Base-by-base conservation (phyloP, 1,140 invertebrate species). In the Zaprionus davidi region DNA sequence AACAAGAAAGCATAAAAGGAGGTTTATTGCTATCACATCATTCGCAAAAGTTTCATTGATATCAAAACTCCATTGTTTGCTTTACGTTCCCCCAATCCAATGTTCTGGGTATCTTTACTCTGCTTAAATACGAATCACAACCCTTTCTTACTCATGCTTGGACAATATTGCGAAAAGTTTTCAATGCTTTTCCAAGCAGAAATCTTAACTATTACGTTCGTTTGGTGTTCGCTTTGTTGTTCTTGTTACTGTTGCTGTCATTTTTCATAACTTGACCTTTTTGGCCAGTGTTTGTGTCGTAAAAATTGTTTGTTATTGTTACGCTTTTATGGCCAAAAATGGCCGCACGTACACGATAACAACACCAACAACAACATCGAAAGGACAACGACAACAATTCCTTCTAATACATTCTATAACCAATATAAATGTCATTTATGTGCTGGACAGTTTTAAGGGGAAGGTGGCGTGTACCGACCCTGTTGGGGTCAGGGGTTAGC, bases 401-500 rank as follows among this genome's bases (percentile, higher is more conserved):
- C 74, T 73, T 87, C 80, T 80, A 87, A 87, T 83, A 87, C 84
- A 62, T 75, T 75, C 72, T 72, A 82, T 83, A 83, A 81, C 83
- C 83, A 87, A 87, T 87, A 87, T 88, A 87, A 87, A 87, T 87
- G 83, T 87, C 83, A 87, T 87, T 87, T 87, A 87, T 88, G 83
- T 87, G 78, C 79, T 69, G 80, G 80, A 82, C 83, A 87, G 74
- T 76, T 87, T 62, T 34, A 15, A 20, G 20, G 36, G n/a, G 5
- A 36, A 11, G 11, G 17, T 7, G 20, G 36, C 46, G 28, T 31
- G 28, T 2, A 31, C n/a, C 5, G 15, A n/a, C 1, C 38, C 41
- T 44, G 26, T 17, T 22, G 17, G 15, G 65, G 46, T 22, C 38
- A 64, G 62, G 46, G 24, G n/a, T 41, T 76, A 26, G 49, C 38